phyloP scores from a whole-genome alignment of 2,113 vertebrate species.

The Lichenostomus cassidix region DNA sequence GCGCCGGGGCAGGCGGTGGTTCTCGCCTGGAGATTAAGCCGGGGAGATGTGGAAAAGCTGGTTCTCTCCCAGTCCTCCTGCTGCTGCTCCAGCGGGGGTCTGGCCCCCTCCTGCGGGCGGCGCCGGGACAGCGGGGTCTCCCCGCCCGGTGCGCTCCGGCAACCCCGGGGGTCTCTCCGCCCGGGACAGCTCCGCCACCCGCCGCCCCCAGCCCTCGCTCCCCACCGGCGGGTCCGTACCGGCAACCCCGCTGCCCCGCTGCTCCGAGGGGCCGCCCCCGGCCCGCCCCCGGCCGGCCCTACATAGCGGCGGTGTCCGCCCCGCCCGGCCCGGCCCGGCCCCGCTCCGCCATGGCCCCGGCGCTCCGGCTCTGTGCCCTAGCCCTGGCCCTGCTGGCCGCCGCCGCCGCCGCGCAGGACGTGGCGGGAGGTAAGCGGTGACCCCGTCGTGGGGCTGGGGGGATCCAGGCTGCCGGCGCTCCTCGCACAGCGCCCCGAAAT shows the following conservation, averaged over 20 bases:
- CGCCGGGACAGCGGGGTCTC: background rate
- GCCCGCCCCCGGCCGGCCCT: background rate
- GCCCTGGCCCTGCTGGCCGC: background rate
- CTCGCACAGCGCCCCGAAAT: accelerated
- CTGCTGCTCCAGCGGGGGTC: background rate
- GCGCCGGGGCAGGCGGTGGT: background rate
- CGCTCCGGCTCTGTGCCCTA: background rate
- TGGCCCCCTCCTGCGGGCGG: background rate
- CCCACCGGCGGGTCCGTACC: too few species aligned
- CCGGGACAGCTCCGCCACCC: accelerated
- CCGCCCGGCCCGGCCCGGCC: too few species aligned
- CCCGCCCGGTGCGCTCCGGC: too few species aligned
- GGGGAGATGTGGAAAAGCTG: background rate
- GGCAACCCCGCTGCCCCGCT: background rate
- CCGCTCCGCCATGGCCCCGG: background rate
- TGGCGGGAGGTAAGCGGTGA: constrained; percentile 8
- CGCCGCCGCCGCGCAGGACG: background rate
- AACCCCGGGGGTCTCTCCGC: background rate
- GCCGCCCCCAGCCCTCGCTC: too few species aligned
- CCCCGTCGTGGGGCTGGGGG: too few species aligned
- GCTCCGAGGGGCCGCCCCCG: background rate
- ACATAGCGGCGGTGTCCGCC: background rate
- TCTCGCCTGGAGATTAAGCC: too few species aligned
- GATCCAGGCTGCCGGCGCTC: accelerated
- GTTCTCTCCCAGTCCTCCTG: background rate